These are phyloP conservation scores for Onychomys leucogaster DNA, from an alignment of 2,797 vertebrate genomes.

Conservation along the genomic window DNA sequence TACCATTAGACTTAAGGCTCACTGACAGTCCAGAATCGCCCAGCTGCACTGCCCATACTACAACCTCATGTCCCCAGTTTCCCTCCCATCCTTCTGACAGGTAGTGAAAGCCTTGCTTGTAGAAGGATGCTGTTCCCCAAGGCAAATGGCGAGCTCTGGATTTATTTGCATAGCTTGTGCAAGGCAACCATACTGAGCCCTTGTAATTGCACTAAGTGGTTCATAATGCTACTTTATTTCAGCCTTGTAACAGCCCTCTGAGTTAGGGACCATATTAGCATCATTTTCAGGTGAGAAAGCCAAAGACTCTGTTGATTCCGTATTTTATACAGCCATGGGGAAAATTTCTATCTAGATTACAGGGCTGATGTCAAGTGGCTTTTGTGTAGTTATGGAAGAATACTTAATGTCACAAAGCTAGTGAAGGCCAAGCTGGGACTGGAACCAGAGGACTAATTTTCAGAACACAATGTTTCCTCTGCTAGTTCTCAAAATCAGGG, in stretches of 20 bases:
- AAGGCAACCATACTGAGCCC: not conserved
- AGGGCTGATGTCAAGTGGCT: not conserved
- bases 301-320: not conserved
- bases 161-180: not conserved
- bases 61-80: not conserved
- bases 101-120: not conserved
- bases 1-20: not conserved
- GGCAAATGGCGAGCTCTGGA: not conserved
- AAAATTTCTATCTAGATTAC: not conserved
- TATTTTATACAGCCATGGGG: not conserved
- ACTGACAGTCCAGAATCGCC: not conserved
- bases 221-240: not conserved
- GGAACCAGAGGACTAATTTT: not conserved
- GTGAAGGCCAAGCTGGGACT: not conserved
- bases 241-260: not conserved
- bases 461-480: not conserved
- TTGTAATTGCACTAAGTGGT: not conserved
- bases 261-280: not conserved
- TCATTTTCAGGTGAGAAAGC: not conserved
- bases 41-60: not conserved
- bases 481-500: not conserved
- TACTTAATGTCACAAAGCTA: not conserved
- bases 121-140: not conserved
- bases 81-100: not conserved
- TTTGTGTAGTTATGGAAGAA: not conserved